phyloP scores from a whole-genome alignment of 30 jellyfish, hydroid and myxozoan species.

The Mastigias papua region DNA sequence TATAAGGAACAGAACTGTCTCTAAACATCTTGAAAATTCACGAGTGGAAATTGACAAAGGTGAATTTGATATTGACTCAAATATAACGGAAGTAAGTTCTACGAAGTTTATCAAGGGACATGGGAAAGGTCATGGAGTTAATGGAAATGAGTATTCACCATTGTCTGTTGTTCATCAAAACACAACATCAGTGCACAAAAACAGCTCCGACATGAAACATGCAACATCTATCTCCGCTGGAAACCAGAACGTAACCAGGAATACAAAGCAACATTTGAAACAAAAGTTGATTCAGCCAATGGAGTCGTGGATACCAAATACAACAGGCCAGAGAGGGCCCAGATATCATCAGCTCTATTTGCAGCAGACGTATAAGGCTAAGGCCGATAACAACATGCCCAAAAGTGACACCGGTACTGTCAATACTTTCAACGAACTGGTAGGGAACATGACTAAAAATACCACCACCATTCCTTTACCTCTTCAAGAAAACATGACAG shows the following conservation, averaged over 20 bases:
- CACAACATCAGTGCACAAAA: not conserved
- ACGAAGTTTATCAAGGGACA: not conserved
- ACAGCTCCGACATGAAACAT: not conserved
- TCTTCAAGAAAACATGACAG: not conserved
- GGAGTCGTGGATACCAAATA: not conserved
- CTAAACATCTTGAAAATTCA: not conserved
- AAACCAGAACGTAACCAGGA: not conserved
- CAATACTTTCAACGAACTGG: too few relatives aligned
- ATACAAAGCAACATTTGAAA: not conserved
- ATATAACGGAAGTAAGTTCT: too few relatives aligned
- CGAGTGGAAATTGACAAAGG: not conserved
- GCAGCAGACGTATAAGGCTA: too few relatives aligned
- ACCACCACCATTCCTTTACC: not conserved
- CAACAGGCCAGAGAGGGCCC: not conserved
- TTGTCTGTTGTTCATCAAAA: not conserved
- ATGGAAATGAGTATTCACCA: not conserved
- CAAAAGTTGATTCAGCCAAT: not conserved
- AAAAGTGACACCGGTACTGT: too few relatives aligned
- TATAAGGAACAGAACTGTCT: not conserved
- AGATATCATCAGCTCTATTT: not conserved
- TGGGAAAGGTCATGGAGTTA: not conserved
- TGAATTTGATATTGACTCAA: too few relatives aligned
- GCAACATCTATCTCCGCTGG: not conserved
- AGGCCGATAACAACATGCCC: too few relatives aligned
- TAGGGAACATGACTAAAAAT: not conserved